Conservation (phyloP, 2,888 invertebrate genomes). For the Dioctria linearis region DNA sequence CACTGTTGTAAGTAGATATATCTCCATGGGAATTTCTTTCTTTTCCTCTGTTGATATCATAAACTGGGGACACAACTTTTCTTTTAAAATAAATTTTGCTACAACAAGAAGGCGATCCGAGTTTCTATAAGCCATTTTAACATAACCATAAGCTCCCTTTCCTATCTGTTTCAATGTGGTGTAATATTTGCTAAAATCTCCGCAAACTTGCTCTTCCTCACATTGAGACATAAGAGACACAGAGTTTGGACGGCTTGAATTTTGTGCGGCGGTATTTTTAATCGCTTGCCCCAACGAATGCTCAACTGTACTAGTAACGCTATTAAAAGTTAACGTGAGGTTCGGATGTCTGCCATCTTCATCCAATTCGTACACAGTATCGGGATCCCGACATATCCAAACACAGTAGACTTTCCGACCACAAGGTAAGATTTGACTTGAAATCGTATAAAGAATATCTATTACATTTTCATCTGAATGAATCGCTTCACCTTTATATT, state of each 20-base stretch:
- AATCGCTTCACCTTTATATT: slow-evolving; percentile 63
- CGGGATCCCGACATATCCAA: slow-evolving; percentile 75
- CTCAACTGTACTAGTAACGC: slow-evolving; percentile 70
- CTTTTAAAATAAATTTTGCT: slow-evolving; percentile 80
- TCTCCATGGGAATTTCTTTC: slow-evolving; percentile 76
- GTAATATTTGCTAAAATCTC: slow-evolving; percentile 75
- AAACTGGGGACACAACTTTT: slow-evolving; percentile 70
- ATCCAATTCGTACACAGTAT: slow-evolving; percentile 62
- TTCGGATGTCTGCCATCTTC: slow-evolving; percentile 64
- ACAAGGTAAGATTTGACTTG: slow-evolving; percentile 72
- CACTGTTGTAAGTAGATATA: slow-evolving; percentile 77
- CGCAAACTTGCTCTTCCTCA: slow-evolving; percentile 73
- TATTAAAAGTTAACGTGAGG: slow-evolving; percentile 70
- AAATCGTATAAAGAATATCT: slow-evolving; percentile 72
- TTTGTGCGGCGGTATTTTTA: slow-evolving; percentile 63
- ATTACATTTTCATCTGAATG: slow-evolving; percentile 63
- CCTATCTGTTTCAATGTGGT: slow-evolving; percentile 79
- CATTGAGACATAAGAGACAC: slow-evolving; percentile 74
- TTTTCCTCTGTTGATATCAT: slow-evolving; percentile 74
- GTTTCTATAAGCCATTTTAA: slow-evolving; percentile 78
- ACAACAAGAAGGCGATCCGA: slow-evolving; percentile 77
- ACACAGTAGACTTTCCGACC: slow-evolving; percentile 75
- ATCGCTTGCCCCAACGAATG: slow-evolving; percentile 66
- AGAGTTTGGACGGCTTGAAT: slow-evolving; percentile 73
- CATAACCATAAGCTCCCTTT: slow-evolving; percentile 79